Base-by-base conservation (phyloP, 2,797 vertebrate genomes). In the Schizothorax lantsangensis region DNA sequence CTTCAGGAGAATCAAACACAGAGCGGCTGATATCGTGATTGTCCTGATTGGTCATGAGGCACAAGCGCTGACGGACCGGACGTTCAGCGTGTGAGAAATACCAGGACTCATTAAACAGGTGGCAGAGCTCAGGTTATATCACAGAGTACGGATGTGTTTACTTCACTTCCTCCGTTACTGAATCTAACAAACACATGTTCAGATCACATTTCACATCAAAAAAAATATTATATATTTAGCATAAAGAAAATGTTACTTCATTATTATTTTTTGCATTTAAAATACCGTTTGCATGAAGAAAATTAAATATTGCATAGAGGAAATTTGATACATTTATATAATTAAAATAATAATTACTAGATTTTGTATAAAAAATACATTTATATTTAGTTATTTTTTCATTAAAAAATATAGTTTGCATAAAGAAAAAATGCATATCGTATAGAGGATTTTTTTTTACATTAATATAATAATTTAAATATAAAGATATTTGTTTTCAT, bases 31-130 rank as follows among this genome's bases (percentile, higher is more conserved):
- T 30, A 0, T 11, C 14, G 59, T 5, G 59, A 52, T 19, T 2
- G 19, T 6, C 0, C 49, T 52, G 47, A 52, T 52, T 52, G 49
- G 49, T 52, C 49, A 0, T 8, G 52, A 52, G 15, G 49, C 15
- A 49, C 1, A 49, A 49, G 49, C 15, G 49, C 49, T 49, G 49
- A 52, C 49, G 17, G 49, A 54, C 66, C 11, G 69, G 38, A 71
- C 40, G 36, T 36, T 8, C 64, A 68, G 64, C 8, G 71, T 69
- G 78, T 78, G 64, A 49, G 43, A 79, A 47, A 80, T 83, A 79
- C 43, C 69, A 73, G 88, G 66, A 84, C 68, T 47, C 30, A 43
- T 80, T 66, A 52, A 21, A 36, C 79, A 75, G 84, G 69, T 38
- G 79, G 68, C 38, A 40, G 68, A 45, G 1, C 79, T 69, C 45